Evolutionary conservation across 2,113 vertebrate genomes (phyloP), one percentile per base, ranked within the genome.

Genomic region (Actinemys pallida): DNA sequence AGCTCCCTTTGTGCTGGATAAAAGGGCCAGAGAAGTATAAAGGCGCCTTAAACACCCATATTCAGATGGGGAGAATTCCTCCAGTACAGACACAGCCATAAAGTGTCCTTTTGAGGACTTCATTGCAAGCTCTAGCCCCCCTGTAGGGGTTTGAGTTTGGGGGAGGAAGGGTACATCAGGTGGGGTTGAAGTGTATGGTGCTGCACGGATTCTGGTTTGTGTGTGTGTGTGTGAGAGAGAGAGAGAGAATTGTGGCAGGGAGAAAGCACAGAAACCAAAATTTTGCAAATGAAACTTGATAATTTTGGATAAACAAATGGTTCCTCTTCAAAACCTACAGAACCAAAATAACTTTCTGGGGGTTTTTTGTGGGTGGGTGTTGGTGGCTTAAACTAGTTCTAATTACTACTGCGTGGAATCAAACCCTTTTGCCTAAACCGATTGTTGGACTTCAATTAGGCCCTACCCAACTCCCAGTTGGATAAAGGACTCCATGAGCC

Each of bases 161-260:
- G 81, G 53, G 5, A 83, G n/a, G 39, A 42, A 57, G 13, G 82
- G 25, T n/a, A 6, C 31, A 29, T 62, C 29, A 62, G 59, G 29
- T 62, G 29, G 59, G 6, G 29, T 31, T 62, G 59, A 29, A 31
- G 27, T 3, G 10, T 62, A 62, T 17, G 62, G 14, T 35, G 31
- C 31, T 35, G 62, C 62, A 65, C 16, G 8, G 14, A 65, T 35
- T 65, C 31, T 35, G 8, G 31, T 8, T 35, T 14, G 12, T 62
- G 12, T 62, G 13, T 29, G 29, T 35, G 29, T 35, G 29, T 35
- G 31, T 0, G 24, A 2, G 16, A 8, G 16, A 1, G 16, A 25
- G 16, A 25, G 56, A 25, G 29, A 29, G 57, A 59, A 29, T 31
- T 27, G 27, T 27, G 57, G 12, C 57, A 59, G 27, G 57, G 57